Base-by-base conservation (phyloP, 2,888 invertebrate genomes). In the Dolichopus griseipennis region DNA sequence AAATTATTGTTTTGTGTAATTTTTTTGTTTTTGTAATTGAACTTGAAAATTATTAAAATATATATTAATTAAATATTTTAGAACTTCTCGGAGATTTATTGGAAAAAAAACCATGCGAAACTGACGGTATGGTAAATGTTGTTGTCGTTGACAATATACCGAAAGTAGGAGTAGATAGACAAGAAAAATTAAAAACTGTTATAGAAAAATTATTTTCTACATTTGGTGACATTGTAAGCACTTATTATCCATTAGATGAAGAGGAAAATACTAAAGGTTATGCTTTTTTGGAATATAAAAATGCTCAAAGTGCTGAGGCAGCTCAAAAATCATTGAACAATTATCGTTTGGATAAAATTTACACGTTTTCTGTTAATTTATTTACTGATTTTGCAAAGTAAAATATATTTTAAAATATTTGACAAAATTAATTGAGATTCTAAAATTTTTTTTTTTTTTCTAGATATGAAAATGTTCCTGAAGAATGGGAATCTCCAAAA, bases 81-180 rank as follows among this genome's bases (percentile, higher is more conserved):
- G 98, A 96, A 79, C 86, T 99, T 68, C 83, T 98, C 71, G 92
- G 88, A n/a, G 98, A 98, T 81, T 84, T 98, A 74, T 82, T 97
- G 73, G 88, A 89, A 74, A 88, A 90, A 74, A 92, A 92, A 78
- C 99, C 99, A 2, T 90, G 91, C 73, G 96, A 97, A 82, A 93
- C 94, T 6, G 97, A 97, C 83, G 97, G 97, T 65, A 94, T 97
- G 68, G 97, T 98, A 80, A 93, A 92, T 76, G 94, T 97, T 66
- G 89, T 99, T 72, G 93, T 99, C 15, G 93, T 99, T 12, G 98
- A 98, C 79, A 96, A 97, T 72, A 92, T 96, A 68, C 99, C 99
- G 63, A 90, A 92, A 80, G 97, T 98, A 74, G 96, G 93, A 67
- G 90, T 92, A 52, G 93, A 94, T 73, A 88, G 96, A 67, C 83